Evolutionary conservation across 2,888 invertebrate genomes (phyloP).

Genomic region (Cremastinae sp.): DNA sequence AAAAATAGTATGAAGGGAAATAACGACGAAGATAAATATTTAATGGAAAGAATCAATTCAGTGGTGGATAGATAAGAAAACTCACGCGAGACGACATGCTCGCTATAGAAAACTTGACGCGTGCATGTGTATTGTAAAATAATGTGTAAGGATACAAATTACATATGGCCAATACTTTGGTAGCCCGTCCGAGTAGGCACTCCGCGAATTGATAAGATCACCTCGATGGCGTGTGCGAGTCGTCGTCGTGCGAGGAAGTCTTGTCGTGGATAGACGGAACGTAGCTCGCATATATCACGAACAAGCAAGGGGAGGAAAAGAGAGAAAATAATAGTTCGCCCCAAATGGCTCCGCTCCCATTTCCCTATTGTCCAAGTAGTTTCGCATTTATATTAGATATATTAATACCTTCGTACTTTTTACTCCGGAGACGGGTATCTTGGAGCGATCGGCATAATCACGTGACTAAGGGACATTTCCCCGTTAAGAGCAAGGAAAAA

Average conservation of each 20-base stretch:
- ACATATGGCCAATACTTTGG: slow-evolving; percentile 40
- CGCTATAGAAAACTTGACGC: slow-evolving; percentile 8
- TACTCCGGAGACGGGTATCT: slow-evolving; percentile 42
- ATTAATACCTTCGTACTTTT: slow-evolving; percentile 40
- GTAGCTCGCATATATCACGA: slow-evolving; percentile 56
- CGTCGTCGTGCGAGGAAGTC: slow-evolving; percentile 46
- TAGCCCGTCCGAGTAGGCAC: slow-evolving; percentile 32
- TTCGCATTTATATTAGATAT: slow-evolving; percentile 49
- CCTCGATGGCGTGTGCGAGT: slow-evolving; percentile 70
- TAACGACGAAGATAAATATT: slow-evolving; percentile 40
- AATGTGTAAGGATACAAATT: background rate
- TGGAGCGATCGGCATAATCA: slow-evolving; percentile 54
- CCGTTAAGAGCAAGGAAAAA: background rate
- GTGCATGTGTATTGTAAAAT: background rate
- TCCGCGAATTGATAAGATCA: slow-evolving; percentile 71
- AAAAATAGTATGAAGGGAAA: background rate
- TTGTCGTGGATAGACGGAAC: slow-evolving; percentile 59
- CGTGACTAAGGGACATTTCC: slow-evolving; percentile 34
- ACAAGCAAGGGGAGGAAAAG: slow-evolving; percentile 20
- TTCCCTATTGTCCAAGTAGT: slow-evolving; percentile 66
- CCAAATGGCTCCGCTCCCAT: slow-evolving; percentile 72
- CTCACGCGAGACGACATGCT: slow-evolving; percentile 45
- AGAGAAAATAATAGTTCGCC: slow-evolving; percentile 66
- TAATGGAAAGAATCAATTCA: slow-evolving; percentile 55
- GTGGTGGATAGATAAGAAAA: slow-evolving; percentile 18